phyloP scores from a whole-genome alignment of 2,113 vertebrate species.

The Hiodon alosoides region DNA sequence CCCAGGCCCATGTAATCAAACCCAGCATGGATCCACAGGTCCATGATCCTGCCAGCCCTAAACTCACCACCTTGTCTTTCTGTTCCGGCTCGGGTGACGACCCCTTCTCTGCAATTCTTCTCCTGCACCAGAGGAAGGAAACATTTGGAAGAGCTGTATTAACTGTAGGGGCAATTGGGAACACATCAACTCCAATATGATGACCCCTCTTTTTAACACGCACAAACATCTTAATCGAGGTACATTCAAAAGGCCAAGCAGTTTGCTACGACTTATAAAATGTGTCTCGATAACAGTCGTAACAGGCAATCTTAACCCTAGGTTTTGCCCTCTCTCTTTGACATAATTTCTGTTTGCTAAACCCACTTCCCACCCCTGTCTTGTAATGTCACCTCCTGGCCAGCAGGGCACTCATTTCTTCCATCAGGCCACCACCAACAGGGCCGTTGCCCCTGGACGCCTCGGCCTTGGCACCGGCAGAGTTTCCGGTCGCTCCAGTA shows the following conservation, averaged over 20 bases:
- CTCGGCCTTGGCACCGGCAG: constrained; percentile 61
- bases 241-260: too few species aligned
- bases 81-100: constrained; percentile 85
- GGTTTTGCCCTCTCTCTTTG: too few species aligned
- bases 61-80: constrained; percentile 81
- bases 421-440: constrained; percentile 89
- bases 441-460: constrained; percentile 83
- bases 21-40: too few species aligned
- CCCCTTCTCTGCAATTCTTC: constrained; percentile 96
- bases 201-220: too few species aligned
- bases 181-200: too few species aligned
- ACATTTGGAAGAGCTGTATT: background rate
- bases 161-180: background rate
- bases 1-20: background rate
- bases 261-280: too few species aligned
- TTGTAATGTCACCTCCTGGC: constrained; percentile 78
- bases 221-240: too few species aligned
- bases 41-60: background rate
- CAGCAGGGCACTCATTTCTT: constrained; percentile 97
- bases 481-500: constrained; percentile 20
- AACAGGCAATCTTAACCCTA: too few species aligned
- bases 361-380: background rate
- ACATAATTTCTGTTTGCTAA: too few species aligned
- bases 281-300: too few species aligned
- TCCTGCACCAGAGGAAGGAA: constrained; percentile 59